These are phyloP conservation scores for Hyperoplus immaculatus DNA, from an alignment of 2,797 vertebrate species.

Conservation along the genomic window DNA sequence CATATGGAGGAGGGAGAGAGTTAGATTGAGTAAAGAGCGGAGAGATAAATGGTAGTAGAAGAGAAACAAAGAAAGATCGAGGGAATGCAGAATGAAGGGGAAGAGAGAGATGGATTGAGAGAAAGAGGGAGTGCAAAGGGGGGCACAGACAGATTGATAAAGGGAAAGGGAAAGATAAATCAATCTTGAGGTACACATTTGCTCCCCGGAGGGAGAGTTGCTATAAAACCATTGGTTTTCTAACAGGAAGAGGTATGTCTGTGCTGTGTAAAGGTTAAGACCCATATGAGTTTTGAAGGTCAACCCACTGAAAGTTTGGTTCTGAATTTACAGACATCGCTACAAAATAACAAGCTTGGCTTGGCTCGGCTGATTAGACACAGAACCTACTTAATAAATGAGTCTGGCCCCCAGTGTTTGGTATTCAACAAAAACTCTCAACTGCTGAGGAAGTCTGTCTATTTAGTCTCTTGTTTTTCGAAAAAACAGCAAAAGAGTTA, in stretches of 20 bases:
- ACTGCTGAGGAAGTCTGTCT: conserved; percentile 1
- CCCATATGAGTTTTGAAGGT: conserved; percentile 20
- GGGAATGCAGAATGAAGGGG: conserved; percentile 50
- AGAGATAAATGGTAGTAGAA: conserved; percentile 61
- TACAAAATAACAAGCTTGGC: neutral
- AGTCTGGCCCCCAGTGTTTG: conserved; percentile 6
- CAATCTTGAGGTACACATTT: conserved; percentile 56
- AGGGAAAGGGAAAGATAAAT: conserved; percentile 59
- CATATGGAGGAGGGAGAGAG: conserved; percentile 31
- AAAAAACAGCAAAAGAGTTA: conserved; percentile 24
- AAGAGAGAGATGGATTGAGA: conserved; percentile 58
- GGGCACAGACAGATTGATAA: conserved; percentile 62
- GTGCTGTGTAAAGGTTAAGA: neutral
- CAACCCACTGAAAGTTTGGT: neutral
- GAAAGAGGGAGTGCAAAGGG: conserved; percentile 26
- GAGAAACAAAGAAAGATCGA: conserved; percentile 52
- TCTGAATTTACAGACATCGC: too few relatives aligned
- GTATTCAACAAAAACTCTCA: neutral
- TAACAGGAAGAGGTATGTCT: conserved; percentile 28
- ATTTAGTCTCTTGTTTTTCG: conserved; percentile 31
- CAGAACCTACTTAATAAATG: neutral
- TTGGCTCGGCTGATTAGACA: neutral
- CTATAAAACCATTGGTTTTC: conserved; percentile 32
- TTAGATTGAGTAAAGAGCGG: conserved; percentile 36
- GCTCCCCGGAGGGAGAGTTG: conserved; percentile 52